These are phyloP conservation scores for Philotrypesis tridentata DNA, from an alignment of 1,140 invertebrate species.

Conservation along the genomic window DNA sequence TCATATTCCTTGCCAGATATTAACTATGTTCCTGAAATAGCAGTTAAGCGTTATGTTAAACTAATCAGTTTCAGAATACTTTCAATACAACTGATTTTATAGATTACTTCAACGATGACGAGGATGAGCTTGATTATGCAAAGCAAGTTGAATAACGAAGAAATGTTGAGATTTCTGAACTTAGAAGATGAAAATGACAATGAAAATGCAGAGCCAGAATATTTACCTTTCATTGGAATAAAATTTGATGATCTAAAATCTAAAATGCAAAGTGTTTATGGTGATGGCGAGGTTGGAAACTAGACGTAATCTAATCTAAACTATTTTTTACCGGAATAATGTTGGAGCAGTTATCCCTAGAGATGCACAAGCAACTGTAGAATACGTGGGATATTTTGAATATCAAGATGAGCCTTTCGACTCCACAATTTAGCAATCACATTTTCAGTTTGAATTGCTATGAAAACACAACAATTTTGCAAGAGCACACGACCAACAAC, in stretches of 20 bases:
- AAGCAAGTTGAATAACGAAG: conserved; percentile 28
- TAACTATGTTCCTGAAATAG: too few species aligned
- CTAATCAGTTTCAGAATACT: conserved; percentile 44
- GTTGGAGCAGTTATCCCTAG: conserved; percentile 68
- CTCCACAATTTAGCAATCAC: too few species aligned
- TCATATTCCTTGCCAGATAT: too few species aligned
- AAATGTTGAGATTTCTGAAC: conserved; percentile 50
- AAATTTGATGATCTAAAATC: conserved; percentile 57
- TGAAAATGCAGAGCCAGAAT: neutral
- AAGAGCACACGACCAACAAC: too few species aligned
- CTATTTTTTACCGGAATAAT: neutral
- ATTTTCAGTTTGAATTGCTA: too few species aligned
- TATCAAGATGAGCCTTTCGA: conserved; percentile 81
- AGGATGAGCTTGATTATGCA: conserved; percentile 18
- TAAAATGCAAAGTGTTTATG: conserved; percentile 61
- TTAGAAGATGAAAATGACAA: conserved; percentile 43
- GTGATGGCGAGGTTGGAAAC: conserved; percentile 57
- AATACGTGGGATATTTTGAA: conserved; percentile 83
- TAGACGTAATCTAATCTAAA: conserved; percentile 37
- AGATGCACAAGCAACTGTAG: conserved; percentile 76
- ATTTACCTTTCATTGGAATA: conserved; percentile 24
- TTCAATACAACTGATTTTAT: conserved; percentile 42
- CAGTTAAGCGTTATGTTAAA: too few species aligned
- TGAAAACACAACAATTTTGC: too few species aligned
- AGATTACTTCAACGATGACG: conserved; percentile 33